Evolutionary conservation across 2,888 invertebrate genomes (phyloP), one percentile per base, ranked within the genome.

Genomic region (Andrena haemorrhoa): DNA sequence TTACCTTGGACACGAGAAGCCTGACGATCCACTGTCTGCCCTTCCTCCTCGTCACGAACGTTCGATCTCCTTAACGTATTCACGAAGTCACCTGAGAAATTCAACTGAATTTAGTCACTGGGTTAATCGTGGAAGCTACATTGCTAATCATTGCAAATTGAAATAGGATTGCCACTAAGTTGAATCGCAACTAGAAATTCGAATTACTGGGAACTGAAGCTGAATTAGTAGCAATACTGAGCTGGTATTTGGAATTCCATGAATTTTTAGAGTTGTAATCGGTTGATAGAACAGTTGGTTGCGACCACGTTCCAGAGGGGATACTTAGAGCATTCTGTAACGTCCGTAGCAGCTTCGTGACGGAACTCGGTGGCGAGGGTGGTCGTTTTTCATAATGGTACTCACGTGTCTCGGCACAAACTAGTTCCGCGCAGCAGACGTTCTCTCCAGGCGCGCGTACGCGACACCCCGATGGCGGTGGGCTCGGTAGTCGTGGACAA

Each of bases 351-450:
- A 23, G 23, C 56, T 26, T 10, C 23, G 56, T 23, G 56, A 56
- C 23, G 10, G 56, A 10, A 23, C 10, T 56, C 23, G 4, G 10
- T 4, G 8, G 56, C 10, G 56, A 23, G 20, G 56, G 23, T n/a
- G n/a, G 10, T 56, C 8, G 41, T 60, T 82, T 63, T 71, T 68
- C 71, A 31, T 60, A 63, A 63, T 63, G n/a, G 41, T 76, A 87
- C 87, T 87, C 83, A 95, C 97, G 96, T 90, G 96, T 89, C 89
- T 94, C 89, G 87, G 93, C 95, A 93, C 98, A 98, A 73, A 97
- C 95, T 86, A 98, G 94, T 91, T 97, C 96, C 0, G 97, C 96
- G 92, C 98, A 98, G 94, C 98, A 98, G 66, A 95, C 95, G 79
- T 95, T 95, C 84, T 95, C 95, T 86, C 96, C 95, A 83, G 97